These are phyloP conservation scores for Scleropages formosus DNA, from an alignment of 2,797 vertebrate genomes.

Conservation along the genomic window DNA sequence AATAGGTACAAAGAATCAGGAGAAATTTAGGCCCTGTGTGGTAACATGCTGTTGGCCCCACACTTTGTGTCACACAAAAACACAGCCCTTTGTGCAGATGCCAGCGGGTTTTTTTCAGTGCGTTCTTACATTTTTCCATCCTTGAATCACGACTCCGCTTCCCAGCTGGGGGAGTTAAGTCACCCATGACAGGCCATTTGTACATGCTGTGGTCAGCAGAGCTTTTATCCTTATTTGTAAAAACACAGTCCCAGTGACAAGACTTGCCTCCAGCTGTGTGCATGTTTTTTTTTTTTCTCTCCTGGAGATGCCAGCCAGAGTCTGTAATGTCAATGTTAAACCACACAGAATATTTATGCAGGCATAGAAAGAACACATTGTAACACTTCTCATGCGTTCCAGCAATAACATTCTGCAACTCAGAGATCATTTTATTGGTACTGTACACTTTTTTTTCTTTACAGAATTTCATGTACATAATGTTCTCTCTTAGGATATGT, in stretches of 20 bases:
- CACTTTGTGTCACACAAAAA: not conserved
- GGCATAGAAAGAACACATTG: slow-evolving; percentile 5
- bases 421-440: too few species aligned
- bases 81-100: not conserved
- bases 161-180: not conserved
- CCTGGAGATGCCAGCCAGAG: not conserved
- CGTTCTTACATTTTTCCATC: not conserved
- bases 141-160: too few species aligned
- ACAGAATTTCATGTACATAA: too few species aligned
- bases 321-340: not conserved
- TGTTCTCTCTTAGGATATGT: too few species aligned
- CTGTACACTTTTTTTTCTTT: too few species aligned
- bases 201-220: not conserved
- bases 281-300: not conserved
- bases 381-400: not conserved
- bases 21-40: not conserved
- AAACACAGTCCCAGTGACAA: not conserved
- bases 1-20: too few species aligned
- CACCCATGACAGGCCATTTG: not conserved
- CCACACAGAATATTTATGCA: not conserved
- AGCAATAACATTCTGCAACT: too few species aligned
- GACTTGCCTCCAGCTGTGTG: not conserved
- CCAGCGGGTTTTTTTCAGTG: not conserved
- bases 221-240: not conserved
- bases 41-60: not conserved